A percentile compares a stretch with the other conserved stretches of the same genome.
Evolutionary conservation across 2,888 invertebrate genomes (phyloP).

Genomic region (Lycaena phlaeas): DNA sequence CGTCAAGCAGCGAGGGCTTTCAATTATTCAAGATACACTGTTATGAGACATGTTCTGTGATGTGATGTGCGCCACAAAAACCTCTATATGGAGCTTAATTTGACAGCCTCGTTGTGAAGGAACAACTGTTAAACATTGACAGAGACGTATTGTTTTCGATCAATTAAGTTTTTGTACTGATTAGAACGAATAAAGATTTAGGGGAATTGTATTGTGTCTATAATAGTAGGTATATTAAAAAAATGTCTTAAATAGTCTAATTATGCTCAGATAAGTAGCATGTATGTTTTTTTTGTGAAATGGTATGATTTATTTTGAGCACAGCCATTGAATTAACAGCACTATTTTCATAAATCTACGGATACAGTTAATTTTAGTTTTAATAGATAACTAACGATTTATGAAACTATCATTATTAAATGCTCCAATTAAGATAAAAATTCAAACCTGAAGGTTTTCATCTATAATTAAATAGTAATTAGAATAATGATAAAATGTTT

Average conservation of each 20-base stretch:
- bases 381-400: not conserved
- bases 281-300: too few relatives aligned
- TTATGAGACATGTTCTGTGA: conserved; percentile 31
- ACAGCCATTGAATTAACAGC: too few relatives aligned
- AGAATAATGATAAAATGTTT: not conserved
- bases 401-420: not conserved
- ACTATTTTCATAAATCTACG: too few relatives aligned
- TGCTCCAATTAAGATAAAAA: not conserved
- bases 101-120: not conserved
- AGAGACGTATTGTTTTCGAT: not conserved
- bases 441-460: not conserved
- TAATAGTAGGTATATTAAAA: too few relatives aligned
- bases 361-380: too few relatives aligned
- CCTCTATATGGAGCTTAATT: conserved; percentile 3
- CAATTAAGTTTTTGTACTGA: not conserved
- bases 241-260: too few relatives aligned
- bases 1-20: conserved; percentile 39
- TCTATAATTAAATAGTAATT: not conserved
- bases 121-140: not conserved
- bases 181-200: not conserved
- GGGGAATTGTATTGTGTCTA: too few relatives aligned
- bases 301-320: too few relatives aligned
- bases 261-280: too few relatives aligned
- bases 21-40: conserved; percentile 48
- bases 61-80: conserved; percentile 16